Conservation (phyloP, 1,140 invertebrate genomes). For the Melipona quadrifasciata region DNA sequence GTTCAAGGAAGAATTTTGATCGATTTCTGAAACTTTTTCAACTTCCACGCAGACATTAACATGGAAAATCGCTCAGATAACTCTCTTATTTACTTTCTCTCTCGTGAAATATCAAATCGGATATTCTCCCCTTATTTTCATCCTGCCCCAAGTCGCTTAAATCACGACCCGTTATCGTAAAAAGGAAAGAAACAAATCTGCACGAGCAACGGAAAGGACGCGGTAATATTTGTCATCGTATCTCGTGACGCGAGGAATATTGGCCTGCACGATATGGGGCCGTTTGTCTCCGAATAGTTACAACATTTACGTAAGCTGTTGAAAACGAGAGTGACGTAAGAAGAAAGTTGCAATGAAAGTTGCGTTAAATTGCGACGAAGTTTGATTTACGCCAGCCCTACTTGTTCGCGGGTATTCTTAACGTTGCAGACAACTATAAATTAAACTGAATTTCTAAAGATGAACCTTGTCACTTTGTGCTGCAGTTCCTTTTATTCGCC, state of each 20-base stretch:
- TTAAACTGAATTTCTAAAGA: neutral
- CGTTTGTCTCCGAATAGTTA: neutral
- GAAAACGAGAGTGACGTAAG: conserved; percentile 1
- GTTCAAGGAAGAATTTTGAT: too few relatives aligned
- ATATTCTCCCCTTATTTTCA: neutral
- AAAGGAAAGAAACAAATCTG: too few relatives aligned
- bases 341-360: conserved; percentile 6
- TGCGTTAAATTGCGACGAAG: neutral
- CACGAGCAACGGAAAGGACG: neutral
- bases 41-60: neutral
- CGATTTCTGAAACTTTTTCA: neutral
- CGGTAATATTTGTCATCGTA: too few relatives aligned
- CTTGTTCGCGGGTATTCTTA: neutral
- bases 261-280: neutral
- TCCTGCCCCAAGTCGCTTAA: neutral
- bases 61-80: neutral
- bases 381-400: neutral
- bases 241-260: neutral
- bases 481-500: neutral
- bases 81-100: neutral
- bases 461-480: neutral
- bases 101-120: neutral
- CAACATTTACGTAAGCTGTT: neutral
- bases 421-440: neutral
- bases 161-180: neutral